phyloP scores from a whole-genome alignment of 2,113 vertebrate species.

The Potamarius usumacintae region DNA sequence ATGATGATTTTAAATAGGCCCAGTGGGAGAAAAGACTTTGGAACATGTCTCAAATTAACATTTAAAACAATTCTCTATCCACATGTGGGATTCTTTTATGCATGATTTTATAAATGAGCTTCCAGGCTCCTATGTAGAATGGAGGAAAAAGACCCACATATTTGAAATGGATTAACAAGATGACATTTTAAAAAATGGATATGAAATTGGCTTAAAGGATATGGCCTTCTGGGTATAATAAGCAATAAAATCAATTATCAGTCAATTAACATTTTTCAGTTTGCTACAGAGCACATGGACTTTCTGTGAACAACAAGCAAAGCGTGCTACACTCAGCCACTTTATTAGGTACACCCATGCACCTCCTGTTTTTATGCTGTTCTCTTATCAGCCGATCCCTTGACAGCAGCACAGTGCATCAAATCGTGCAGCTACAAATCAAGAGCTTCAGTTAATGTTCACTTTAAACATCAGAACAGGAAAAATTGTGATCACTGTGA shows the following conservation, averaged over 20 bases:
- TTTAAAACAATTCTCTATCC: not conserved
- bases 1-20: not conserved
- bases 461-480: too few species aligned
- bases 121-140: not conserved
- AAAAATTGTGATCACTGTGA: too few species aligned
- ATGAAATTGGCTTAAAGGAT: too few species aligned
- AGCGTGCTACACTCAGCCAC: too few species aligned
- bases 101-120: not conserved
- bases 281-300: not conserved
- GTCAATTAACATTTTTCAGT: not conserved
- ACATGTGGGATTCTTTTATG: not conserved
- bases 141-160: not conserved
- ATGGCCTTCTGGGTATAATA: not conserved
- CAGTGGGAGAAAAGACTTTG: not conserved
- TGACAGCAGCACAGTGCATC: too few species aligned
- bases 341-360: too few species aligned
- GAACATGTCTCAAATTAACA: not conserved
- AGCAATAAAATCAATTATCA: not conserved
- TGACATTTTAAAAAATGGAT: not conserved
- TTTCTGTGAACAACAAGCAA: not conserved
- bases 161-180: not conserved
- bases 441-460: too few species aligned
- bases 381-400: too few species aligned
- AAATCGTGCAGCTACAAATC: too few species aligned
- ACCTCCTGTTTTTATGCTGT: too few species aligned